phyloP scores from a whole-genome alignment of 64 coral and sea anemone species.

The Actinia tenebrosa region DNA sequence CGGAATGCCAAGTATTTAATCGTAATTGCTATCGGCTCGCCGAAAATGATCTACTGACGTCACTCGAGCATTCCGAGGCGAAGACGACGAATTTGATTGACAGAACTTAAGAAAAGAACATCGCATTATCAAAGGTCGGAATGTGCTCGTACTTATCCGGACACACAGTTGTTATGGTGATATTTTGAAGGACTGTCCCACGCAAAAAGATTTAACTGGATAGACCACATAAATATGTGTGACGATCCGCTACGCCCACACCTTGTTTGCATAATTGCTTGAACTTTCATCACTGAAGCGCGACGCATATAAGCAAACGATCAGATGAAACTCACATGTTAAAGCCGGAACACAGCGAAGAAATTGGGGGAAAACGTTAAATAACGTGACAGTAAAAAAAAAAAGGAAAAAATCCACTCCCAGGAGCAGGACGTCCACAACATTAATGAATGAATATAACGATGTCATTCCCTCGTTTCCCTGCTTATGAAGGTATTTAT shows the following conservation, averaged over 20 bases:
- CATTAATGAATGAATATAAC: slow-evolving; percentile 24
- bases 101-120: not conserved
- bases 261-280: slow-evolving; percentile 16
- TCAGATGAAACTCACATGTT: slow-evolving; percentile 23
- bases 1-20: slow-evolving; percentile 9
- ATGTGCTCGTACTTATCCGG: slow-evolving; percentile 1
- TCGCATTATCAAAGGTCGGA: not conserved
- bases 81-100: not conserved
- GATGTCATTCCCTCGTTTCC: slow-evolving; percentile 67
- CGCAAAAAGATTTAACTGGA: slow-evolving; percentile 4
- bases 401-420: not conserved
- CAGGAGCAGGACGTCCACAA: not conserved
- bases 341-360: slow-evolving; percentile 25
- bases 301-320: slow-evolving; percentile 22
- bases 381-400: not conserved
- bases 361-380: not conserved
- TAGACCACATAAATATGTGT: slow-evolving; percentile 18
- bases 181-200: slow-evolving; percentile 15
- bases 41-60: not conserved
- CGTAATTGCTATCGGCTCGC: slow-evolving; percentile 23
- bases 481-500: slow-evolving; percentile 67
- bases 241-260: slow-evolving; percentile 18
- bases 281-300: slow-evolving; percentile 22
- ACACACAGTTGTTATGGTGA: not conserved
- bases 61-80: slow-evolving; percentile 18